These are phyloP conservation scores for Lethrus apterus DNA, from an alignment of 1,140 invertebrate genomes.

Conservation along the genomic window DNA sequence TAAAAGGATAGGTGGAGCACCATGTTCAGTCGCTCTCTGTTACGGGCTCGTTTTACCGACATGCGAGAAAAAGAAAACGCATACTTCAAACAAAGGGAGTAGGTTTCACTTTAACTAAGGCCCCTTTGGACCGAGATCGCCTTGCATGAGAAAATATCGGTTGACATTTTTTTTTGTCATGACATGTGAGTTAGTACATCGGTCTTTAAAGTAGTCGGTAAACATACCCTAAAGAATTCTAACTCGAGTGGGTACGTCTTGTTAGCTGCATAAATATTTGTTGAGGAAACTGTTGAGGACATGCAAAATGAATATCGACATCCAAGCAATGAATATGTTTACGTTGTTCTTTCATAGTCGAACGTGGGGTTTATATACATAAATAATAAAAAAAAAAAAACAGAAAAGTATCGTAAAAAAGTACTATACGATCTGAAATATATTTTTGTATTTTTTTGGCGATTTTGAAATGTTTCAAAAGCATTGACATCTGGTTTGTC, in stretches of 20 bases:
- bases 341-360: slow-evolving; percentile 1
- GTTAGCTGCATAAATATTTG: slow-evolving; percentile 26
- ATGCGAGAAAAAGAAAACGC: slow-evolving; percentile 4
- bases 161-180: slow-evolving; percentile 26
- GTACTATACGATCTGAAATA: background rate
- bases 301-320: slow-evolving; percentile 24
- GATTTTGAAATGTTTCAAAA: too few species aligned
- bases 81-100: slow-evolving; percentile 11
- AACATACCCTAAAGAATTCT: slow-evolving; percentile 14
- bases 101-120: slow-evolving; percentile 22
- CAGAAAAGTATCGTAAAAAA: background rate
- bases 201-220: slow-evolving; percentile 13
- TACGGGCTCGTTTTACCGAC: background rate
- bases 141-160: slow-evolving; percentile 27
- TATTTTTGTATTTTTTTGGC: background rate
- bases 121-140: slow-evolving; percentile 15
- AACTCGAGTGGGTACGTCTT: slow-evolving; percentile 22
- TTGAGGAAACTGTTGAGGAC: slow-evolving; percentile 9
- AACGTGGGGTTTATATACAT: too few species aligned
- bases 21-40: slow-evolving; percentile 2
- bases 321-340: slow-evolving; percentile 16
- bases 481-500: background rate
- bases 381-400: too few species aligned
- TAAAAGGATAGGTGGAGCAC: slow-evolving; percentile 21
- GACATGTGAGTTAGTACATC: slow-evolving; percentile 5